Evolutionary conservation across 2,113 vertebrate species (phyloP).

Genomic region (Dasyprocta punctata): DNA sequence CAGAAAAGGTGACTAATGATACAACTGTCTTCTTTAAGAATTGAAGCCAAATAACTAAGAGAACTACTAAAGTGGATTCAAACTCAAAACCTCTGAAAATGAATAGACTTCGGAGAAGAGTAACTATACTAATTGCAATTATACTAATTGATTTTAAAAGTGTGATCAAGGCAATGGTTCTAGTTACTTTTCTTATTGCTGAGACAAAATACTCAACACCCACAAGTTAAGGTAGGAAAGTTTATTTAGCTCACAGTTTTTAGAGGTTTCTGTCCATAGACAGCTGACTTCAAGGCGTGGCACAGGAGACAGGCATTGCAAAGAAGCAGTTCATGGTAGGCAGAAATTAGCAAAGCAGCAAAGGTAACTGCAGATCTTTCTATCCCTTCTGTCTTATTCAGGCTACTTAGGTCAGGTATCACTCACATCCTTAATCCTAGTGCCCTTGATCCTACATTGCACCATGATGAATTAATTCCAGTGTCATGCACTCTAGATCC

Average conservation of each 20-base stretch:
- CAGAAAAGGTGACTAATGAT: not conserved
- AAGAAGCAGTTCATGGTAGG: not conserved
- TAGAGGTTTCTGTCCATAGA: not conserved
- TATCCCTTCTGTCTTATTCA: not conserved
- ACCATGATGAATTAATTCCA: not conserved
- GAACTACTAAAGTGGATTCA: not conserved
- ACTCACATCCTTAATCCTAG: not conserved
- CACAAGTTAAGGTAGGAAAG: not conserved
- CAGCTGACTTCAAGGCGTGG: not conserved
- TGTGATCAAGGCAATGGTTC: not conserved
- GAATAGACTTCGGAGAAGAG: not conserved
- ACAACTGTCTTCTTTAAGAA: not conserved
- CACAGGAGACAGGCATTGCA: not conserved
- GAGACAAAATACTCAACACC: not conserved
- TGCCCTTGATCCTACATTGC: not conserved
- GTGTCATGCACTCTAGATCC: not conserved
- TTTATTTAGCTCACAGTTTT: not conserved
- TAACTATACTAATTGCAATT: not conserved
- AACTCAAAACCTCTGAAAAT: not conserved
- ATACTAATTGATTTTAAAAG: not conserved
- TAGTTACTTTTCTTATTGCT: not conserved
- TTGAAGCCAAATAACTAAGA: not conserved
- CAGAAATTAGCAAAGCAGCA: not conserved
- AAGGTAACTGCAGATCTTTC: not conserved
- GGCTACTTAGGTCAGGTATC: not conserved